These are phyloP conservation scores for Oryzaephilus surinamensis DNA, from an alignment of 1,140 invertebrate genomes.

Conservation along the genomic window DNA sequence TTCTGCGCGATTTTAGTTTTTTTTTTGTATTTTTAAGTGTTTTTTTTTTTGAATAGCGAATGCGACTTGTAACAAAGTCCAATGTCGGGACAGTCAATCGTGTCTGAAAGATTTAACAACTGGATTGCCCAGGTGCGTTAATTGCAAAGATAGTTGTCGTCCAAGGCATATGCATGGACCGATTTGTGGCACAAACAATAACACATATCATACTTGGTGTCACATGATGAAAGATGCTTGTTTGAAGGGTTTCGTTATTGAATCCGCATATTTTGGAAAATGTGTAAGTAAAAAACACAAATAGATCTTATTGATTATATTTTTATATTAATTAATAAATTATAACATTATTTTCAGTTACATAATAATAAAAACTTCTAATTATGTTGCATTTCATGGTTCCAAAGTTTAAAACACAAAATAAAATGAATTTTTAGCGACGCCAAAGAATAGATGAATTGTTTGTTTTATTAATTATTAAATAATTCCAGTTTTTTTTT, in stretches of 20 bases:
- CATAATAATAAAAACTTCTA: no score
- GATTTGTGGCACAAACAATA: conserved; percentile 73
- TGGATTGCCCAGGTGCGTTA: conserved; percentile 64
- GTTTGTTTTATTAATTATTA: no score
- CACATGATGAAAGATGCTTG: conserved; percentile 78
- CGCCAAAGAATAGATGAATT: no score
- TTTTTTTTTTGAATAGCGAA: conserved; percentile 42
- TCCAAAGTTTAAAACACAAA: no score
- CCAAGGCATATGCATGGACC: conserved; percentile 39
- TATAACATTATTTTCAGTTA: no score
- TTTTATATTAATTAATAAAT: no score
- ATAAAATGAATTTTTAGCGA: no score
- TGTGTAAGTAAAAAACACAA: no score
- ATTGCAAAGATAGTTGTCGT: conserved; percentile 52
- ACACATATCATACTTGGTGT: conserved; percentile 79
- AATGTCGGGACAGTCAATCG: conserved; percentile 60
- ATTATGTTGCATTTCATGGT: no score
- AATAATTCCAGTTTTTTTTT: no score
- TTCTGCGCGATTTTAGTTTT: not conserved
- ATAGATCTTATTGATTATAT: no score
- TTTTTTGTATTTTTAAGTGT: no score
- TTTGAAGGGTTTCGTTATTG: conserved; percentile 64
- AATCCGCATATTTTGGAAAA: conserved; percentile 60
- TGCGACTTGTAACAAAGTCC: conserved; percentile 62
- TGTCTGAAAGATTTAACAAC: conserved; percentile 63